phyloP scores from a whole-genome alignment of 2,797 vertebrate species.

The Macropodus opercularis region DNA sequence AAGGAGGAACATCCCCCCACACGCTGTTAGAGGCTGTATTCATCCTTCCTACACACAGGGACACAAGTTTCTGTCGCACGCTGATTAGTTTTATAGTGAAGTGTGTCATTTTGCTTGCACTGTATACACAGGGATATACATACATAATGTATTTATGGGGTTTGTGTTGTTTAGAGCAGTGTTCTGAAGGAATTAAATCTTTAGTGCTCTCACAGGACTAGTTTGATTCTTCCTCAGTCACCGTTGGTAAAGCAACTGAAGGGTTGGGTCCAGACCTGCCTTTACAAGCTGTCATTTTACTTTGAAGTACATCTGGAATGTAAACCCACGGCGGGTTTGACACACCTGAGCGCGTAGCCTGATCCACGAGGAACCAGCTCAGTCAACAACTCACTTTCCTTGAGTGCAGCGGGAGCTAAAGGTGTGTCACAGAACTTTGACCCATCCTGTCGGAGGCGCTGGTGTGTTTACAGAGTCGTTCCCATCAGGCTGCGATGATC shows the following conservation, averaged over 20 bases:
- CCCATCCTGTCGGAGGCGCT: too few species aligned
- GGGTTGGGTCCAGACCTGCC: conserved; percentile 39
- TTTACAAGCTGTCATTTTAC: conserved; percentile 22
- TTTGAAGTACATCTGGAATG: conserved; percentile 60
- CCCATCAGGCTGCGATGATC: too few species aligned
- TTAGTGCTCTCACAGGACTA: not conserved
- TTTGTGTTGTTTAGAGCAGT: not conserved
- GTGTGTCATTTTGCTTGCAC: too few species aligned
- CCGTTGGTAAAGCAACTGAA: not conserved
- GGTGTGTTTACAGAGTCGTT: not conserved
- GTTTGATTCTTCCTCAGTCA: too few species aligned
- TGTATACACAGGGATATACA: too few species aligned
- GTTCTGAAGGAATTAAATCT: not conserved
- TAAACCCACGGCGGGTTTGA: not conserved
- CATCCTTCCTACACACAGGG: conserved; percentile 14
- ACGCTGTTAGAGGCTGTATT: conserved; percentile 10
- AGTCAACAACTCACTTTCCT: too few species aligned
- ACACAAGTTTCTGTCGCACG: not conserved
- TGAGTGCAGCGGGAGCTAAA: not conserved
- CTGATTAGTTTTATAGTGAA: not conserved
- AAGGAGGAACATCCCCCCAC: conserved; percentile 5
- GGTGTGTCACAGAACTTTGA: conserved; percentile 17
- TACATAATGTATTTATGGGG: not conserved
- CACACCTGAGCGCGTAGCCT: conserved; percentile 47
- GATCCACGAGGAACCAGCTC: not conserved